Conservation (phyloP, 2,797 vertebrate species). For the Gadopsis bispinosus region DNA sequence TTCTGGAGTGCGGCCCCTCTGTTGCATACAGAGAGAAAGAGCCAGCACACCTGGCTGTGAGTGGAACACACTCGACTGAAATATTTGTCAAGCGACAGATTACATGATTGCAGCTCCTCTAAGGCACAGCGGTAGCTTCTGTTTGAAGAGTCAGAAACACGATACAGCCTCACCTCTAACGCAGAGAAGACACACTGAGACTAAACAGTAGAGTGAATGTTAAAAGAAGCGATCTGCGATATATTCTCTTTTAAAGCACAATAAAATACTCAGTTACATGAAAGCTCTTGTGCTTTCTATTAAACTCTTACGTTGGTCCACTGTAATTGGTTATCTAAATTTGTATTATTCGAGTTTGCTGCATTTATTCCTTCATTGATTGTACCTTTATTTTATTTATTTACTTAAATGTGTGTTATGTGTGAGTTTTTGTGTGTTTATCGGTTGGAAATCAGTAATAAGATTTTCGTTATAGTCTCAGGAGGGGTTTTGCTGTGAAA, state of each 20-base stretch:
- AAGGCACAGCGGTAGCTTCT: constrained; percentile 38
- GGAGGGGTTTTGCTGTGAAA: background rate
- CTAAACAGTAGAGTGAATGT: constrained; percentile 27
- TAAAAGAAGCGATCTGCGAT: constrained; percentile 19
- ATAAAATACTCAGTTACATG: background rate
- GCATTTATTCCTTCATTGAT: too few species aligned
- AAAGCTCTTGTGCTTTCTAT: background rate
- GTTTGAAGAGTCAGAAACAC: constrained; percentile 51
- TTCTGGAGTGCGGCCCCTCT: constrained; percentile 40
- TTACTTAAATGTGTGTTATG: too few species aligned
- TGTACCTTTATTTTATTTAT: too few species aligned
- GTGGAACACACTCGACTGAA: constrained; percentile 50
- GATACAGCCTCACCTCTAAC: constrained; percentile 33
- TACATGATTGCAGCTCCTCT: constrained; percentile 54
- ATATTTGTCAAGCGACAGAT: constrained; percentile 68
- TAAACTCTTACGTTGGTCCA: background rate
- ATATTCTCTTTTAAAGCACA: constrained; percentile 5
- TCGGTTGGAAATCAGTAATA: too few species aligned
- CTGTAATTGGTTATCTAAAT: too few species aligned
- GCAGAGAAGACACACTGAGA: constrained; percentile 22
- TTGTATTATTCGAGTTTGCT: too few species aligned
- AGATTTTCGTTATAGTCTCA: background rate
- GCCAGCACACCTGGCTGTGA: constrained; percentile 58
- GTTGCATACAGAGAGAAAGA: constrained; percentile 54
- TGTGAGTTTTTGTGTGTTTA: too few species aligned